phyloP scores from a whole-genome alignment of 2,113 vertebrate species.

The Trematocara marginatum region DNA sequence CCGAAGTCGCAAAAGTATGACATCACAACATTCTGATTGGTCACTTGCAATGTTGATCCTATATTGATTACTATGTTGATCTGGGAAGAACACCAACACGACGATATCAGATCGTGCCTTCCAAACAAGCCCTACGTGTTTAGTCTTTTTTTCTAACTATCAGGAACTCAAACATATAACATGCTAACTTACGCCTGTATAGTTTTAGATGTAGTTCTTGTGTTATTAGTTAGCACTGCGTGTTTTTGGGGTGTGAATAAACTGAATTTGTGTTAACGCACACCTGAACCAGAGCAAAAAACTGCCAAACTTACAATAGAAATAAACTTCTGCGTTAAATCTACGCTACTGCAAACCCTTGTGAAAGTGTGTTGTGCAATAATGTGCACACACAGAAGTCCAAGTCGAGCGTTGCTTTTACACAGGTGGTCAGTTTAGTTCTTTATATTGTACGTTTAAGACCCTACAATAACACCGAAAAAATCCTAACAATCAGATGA shows the following conservation, averaged over 20 bases:
- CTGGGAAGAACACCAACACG: too few species aligned
- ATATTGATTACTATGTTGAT: too few species aligned
- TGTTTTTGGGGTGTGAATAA: not conserved
- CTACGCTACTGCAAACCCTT: not conserved
- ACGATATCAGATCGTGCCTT: too few species aligned
- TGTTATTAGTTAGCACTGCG: not conserved
- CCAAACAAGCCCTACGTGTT: accelerated
- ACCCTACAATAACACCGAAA: accelerated
- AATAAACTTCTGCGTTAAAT: accelerated
- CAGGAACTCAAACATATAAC: not conserved
- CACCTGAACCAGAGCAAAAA: not conserved
- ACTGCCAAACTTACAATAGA: not conserved
- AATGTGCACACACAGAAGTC: not conserved
- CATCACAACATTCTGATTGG: too few species aligned
- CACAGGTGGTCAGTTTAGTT: not conserved
- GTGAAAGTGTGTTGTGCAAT: not conserved
- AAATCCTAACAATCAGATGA: not conserved
- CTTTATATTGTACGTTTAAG: not conserved
- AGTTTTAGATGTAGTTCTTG: not conserved
- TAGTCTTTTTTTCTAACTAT: not conserved
- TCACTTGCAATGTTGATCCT: too few species aligned
- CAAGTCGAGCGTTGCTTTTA: not conserved
- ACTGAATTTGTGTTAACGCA: not conserved
- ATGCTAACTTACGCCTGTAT: not conserved
- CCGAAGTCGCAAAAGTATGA: too few species aligned